These are phyloP conservation scores for Trypoxylon attenuatum DNA, from an alignment of 2,888 invertebrate genomes.

Conservation along the genomic window DNA sequence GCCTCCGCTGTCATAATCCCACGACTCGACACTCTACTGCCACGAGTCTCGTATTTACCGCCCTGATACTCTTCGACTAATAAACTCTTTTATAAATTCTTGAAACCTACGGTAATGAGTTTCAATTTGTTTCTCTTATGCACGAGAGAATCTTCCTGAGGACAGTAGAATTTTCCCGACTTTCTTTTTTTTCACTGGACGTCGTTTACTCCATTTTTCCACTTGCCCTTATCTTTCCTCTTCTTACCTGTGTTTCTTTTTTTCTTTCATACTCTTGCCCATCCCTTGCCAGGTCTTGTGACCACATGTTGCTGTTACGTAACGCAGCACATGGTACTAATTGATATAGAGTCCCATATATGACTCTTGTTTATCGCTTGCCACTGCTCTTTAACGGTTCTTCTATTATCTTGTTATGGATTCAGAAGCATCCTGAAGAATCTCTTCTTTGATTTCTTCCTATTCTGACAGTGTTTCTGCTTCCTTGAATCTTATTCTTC, in stretches of 20 bases:
- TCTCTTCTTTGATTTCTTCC: too few species aligned
- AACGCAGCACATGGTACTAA: slow-evolving; percentile 49
- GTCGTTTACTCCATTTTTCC: not conserved
- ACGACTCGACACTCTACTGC: slow-evolving; percentile 11
- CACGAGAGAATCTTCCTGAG: not conserved
- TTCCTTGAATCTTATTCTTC: not conserved
- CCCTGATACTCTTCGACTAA: slow-evolving; percentile 26
- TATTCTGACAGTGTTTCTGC: too few species aligned
- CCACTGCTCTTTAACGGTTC: slow-evolving; percentile 5
- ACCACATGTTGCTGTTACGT: slow-evolving; percentile 45
- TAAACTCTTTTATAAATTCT: slow-evolving; percentile 5
- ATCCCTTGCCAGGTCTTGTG: slow-evolving; percentile 36
- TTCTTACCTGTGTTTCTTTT: slow-evolving; percentile 9
- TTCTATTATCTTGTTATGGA: not conserved
- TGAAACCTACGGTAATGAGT: not conserved
- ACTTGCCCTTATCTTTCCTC: slow-evolving; percentile 4
- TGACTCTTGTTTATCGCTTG: slow-evolving; percentile 25
- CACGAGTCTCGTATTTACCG: slow-evolving; percentile 46
- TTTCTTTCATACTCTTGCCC: slow-evolving; percentile 14
- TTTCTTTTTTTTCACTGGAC: not conserved
- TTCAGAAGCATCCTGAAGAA: not conserved
- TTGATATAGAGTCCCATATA: slow-evolving; percentile 25
- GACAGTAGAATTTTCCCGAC: not conserved
- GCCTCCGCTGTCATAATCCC: not conserved
- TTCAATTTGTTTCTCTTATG: not conserved